Evolutionary conservation across 2,888 invertebrate genomes (phyloP).

Genomic region (Priocnemis perturbator): DNA sequence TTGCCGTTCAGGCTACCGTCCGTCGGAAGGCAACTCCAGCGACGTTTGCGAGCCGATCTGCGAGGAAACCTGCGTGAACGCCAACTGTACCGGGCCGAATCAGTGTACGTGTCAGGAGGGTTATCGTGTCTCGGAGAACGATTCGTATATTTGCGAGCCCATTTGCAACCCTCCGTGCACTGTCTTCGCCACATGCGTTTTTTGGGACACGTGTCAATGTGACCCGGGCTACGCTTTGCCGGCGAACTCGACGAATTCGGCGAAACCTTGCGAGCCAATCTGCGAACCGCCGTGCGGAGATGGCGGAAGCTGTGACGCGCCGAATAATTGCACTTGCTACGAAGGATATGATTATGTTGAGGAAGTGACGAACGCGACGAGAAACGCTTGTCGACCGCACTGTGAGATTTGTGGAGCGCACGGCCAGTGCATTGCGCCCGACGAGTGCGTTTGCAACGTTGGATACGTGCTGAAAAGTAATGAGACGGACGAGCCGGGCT

Average conservation of each 20-base stretch:
- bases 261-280: constrained; percentile 34
- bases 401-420: constrained; percentile 72
- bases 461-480: constrained; percentile 69
- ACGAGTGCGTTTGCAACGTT: constrained; percentile 69
- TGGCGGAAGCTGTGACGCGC: constrained; percentile 43
- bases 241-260: neutral
- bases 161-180: constrained; percentile 19
- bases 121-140: constrained; percentile 30
- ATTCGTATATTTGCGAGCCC: constrained; percentile 17
- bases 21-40: neutral
- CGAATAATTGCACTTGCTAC: constrained; percentile 39
- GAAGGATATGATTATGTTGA: constrained; percentile 23
- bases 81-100: constrained; percentile 68
- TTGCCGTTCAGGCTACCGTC: constrained; percentile 72
- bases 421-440: constrained; percentile 75
- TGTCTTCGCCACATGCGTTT: constrained; percentile 40
- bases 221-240: constrained; percentile 25
- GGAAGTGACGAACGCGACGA: too few species aligned
- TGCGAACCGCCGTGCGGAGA: constrained; percentile 36
- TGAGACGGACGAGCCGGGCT: constrained; percentile 23
- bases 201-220: constrained; percentile 39
- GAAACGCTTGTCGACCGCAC: constrained; percentile 31
- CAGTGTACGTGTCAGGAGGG: constrained; percentile 62
- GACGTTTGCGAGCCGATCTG: constrained; percentile 60
- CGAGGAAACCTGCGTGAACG: constrained; percentile 75